Percentiles rank a stretch among this genome's conserved stretches.
phyloP scores from a whole-genome alignment of 92 coral and sea anemone species.

The Virgularia gustaviana region DNA sequence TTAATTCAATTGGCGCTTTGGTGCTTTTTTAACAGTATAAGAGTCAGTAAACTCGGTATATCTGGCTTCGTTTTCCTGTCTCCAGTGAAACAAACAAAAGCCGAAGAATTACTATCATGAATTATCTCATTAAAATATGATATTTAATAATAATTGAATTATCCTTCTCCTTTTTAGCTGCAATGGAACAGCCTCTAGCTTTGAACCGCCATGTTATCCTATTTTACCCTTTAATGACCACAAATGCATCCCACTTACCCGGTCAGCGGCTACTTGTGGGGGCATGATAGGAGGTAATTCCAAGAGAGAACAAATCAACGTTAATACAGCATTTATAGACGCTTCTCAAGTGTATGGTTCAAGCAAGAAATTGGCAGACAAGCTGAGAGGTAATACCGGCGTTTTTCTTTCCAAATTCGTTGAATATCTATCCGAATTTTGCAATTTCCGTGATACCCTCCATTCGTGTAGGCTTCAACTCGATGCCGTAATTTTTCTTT shows the following conservation, averaged over 20 bases:
- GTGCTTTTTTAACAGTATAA: too few relatives aligned
- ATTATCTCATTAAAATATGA: too few relatives aligned
- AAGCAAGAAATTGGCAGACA: not conserved
- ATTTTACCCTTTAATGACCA: conserved; percentile 1
- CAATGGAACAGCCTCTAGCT: conserved; percentile 5
- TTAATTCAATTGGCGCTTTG: too few relatives aligned
- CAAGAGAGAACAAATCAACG: conserved; percentile 31
- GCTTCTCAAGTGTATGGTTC: conserved; percentile 36
- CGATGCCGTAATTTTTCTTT: too few relatives aligned
- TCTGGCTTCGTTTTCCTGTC: too few relatives aligned
- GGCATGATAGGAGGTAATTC: not conserved
- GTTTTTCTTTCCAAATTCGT: not conserved
- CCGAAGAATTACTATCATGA: too few relatives aligned
- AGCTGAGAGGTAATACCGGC: conserved; percentile 18
- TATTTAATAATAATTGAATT: too few relatives aligned
- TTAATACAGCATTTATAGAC: conserved; percentile 13
- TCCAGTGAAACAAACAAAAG: too few relatives aligned
- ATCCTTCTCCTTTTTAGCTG: not conserved
- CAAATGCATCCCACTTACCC: conserved; percentile 4
- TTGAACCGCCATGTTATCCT: conserved; percentile 17
- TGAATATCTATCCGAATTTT: too few relatives aligned
- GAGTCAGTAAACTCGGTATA: too few relatives aligned
- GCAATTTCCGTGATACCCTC: too few relatives aligned
- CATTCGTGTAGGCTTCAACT: too few relatives aligned
- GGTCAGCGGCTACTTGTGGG: conserved; percentile 25